A percentile compares a stretch with the other conserved stretches of the same genome.
Conservation (phyloP, 1,140 invertebrate species). For the Drosophila asahinai region DNA sequence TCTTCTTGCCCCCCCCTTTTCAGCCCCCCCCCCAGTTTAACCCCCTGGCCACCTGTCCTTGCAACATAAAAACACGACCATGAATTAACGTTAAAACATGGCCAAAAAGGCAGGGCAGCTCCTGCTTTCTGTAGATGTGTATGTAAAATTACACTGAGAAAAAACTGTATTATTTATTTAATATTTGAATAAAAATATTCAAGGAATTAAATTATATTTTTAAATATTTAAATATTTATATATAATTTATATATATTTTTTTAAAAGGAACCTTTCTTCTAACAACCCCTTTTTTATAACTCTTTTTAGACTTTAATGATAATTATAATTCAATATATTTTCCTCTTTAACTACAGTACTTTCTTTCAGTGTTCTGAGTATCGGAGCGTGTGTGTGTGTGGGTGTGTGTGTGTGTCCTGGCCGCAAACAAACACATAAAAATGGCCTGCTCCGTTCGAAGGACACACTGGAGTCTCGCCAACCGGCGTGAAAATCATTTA, state of each 20-base stretch:
- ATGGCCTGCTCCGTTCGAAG: constrained; percentile 58
- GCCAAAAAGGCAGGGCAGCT: constrained; percentile 68
- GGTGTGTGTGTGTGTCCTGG: constrained; percentile 7
- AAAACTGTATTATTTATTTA: neutral
- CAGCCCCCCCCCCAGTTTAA: neutral
- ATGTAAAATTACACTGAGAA: neutral
- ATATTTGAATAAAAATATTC: too few relatives aligned
- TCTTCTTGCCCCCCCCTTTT: neutral
- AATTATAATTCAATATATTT: too few relatives aligned
- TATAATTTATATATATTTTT: too few relatives aligned
- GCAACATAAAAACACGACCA: constrained; percentile 83
- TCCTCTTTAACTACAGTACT: too few relatives aligned
- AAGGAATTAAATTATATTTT: too few relatives aligned
- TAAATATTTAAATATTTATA: too few relatives aligned
- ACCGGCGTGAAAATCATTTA: constrained; percentile 81
- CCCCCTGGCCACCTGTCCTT: constrained; percentile 41
- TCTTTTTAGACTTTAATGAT: too few relatives aligned
- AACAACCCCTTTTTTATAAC: too few relatives aligned
- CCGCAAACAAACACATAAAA: constrained; percentile 82
- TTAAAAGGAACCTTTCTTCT: too few relatives aligned
- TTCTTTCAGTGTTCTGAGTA: neutral
- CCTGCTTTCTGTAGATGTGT: constrained; percentile 4
- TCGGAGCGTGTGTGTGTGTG: constrained; percentile 1
- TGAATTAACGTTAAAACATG: constrained; percentile 85
- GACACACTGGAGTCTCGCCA: constrained; percentile 24